Percentiles rank a stretch among this genome's conserved stretches.
Conservation (phyloP, 1,140 invertebrate genomes). For the Halyomorpha halys region DNA sequence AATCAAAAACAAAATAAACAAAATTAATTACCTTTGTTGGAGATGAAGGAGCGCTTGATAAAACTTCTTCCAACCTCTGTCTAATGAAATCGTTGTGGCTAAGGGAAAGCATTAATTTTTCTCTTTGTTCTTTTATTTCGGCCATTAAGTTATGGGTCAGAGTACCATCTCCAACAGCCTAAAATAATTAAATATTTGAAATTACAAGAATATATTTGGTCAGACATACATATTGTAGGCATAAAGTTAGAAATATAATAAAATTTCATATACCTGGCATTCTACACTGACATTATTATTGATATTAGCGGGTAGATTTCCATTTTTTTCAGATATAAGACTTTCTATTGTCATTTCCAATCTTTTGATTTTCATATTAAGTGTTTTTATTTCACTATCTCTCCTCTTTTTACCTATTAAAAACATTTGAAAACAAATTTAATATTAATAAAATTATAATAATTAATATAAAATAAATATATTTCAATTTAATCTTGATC, state of each 20-base stretch:
- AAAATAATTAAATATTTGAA: no score
- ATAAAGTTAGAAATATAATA: no score
- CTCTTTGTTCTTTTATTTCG: slow-evolving; percentile 35
- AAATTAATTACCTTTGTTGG: slow-evolving; percentile 5
- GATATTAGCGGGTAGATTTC: not conserved
- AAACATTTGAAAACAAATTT: no score
- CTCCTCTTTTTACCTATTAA: not conserved
- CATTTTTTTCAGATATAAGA: slow-evolving; percentile 1
- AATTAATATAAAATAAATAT: no score
- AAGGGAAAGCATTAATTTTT: slow-evolving; percentile 36
- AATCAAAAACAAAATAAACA: no score
- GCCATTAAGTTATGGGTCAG: slow-evolving; percentile 33
- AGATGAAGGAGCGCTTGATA: slow-evolving; percentile 5
- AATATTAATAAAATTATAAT: no score
- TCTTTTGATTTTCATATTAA: slow-evolving; percentile 15
- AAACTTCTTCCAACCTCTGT: slow-evolving; percentile 34
- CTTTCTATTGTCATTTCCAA: slow-evolving; percentile 5
- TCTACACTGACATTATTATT: slow-evolving; percentile 5
- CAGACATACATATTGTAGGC: no score
- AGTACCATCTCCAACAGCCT: not conserved
- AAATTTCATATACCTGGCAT: not conserved
- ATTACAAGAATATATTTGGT: no score
- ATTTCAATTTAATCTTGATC: no score
- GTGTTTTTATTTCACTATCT: slow-evolving; percentile 11
- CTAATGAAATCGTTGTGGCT: slow-evolving; percentile 35